Evolutionary conservation across 2,113 vertebrate species (phyloP).

Genomic region (Albula goreensis): DNA sequence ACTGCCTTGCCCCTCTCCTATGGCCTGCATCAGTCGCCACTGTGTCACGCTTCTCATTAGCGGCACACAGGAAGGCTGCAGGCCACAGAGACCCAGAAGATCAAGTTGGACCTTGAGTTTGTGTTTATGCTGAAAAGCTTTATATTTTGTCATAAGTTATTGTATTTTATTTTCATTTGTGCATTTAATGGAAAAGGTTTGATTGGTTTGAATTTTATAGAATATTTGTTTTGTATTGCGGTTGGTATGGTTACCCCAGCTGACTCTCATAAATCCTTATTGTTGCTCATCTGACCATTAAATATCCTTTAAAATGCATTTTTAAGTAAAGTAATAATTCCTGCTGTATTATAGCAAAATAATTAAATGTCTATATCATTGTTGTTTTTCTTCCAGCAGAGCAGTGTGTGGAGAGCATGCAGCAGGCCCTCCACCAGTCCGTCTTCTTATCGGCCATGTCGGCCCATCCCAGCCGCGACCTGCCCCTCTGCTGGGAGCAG

Average conservation of each 20-base stretch:
- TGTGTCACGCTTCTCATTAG: conserved; percentile 57
- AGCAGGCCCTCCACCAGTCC: conserved; percentile 60
- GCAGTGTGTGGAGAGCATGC: conserved; percentile 41
- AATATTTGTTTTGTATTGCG: too few relatives aligned
- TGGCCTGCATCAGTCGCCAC: conserved; percentile 54
- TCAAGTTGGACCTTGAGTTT: not conserved
- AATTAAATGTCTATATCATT: not conserved
- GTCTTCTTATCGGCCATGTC: conserved; percentile 70
- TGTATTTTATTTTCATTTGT: too few relatives aligned
- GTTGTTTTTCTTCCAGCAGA: conserved; percentile 44
- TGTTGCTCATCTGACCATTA: too few relatives aligned
- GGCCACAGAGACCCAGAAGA: not conserved
- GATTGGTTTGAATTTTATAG: too few relatives aligned
- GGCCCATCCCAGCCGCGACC: conserved; percentile 59
- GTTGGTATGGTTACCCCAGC: too few relatives aligned
- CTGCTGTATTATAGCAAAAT: not conserved
- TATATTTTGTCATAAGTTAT: not conserved
- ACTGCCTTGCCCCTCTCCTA: conserved; percentile 42
- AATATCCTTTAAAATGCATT: too few relatives aligned
- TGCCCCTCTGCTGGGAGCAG: conserved; percentile 68
- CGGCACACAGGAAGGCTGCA: not conserved
- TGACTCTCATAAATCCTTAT: too few relatives aligned
- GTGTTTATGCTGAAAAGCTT: not conserved
- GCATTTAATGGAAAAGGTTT: too few relatives aligned
- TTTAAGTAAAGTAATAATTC: not conserved